Evolutionary conservation across 2,113 vertebrate species (phyloP).

Genomic region (Drymodes brunneopygia): DNA sequence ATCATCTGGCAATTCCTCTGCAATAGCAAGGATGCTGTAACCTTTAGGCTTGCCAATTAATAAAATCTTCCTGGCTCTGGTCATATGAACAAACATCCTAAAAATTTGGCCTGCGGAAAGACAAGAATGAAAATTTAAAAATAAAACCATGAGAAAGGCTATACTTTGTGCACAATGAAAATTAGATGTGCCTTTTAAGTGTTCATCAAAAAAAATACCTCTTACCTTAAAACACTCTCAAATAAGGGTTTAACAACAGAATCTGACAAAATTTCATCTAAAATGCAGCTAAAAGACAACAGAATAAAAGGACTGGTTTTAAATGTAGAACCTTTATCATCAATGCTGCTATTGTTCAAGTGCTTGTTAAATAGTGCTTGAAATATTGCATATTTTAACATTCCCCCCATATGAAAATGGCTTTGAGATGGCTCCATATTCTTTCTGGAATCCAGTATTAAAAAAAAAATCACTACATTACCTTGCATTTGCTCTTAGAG

Average conservation of each 20-base stretch:
- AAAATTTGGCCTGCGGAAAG: slow-evolving; percentile 64
- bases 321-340: slow-evolving; percentile 50
- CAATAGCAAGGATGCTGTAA: slow-evolving; percentile 68
- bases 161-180: background rate
- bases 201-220: background rate
- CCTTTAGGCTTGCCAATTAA: slow-evolving; percentile 73
- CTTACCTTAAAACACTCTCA: background rate
- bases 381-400: slow-evolving; percentile 58
- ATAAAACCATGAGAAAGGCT: background rate
- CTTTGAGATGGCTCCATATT: slow-evolving; percentile 58
- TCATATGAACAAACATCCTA: slow-evolving; percentile 69
- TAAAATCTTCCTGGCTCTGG: slow-evolving; percentile 67
- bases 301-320: slow-evolving; percentile 24
- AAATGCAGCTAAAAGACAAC: slow-evolving; percentile 12
- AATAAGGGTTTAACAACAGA: slow-evolving; percentile 10
- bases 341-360: slow-evolving; percentile 46
- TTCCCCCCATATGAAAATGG: slow-evolving; percentile 47
- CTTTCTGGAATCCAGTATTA: slow-evolving; percentile 36
- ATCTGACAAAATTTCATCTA: slow-evolving; percentile 2
- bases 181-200: background rate
- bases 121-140: background rate
- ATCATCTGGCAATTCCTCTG: slow-evolving; percentile 71
- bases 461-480: slow-evolving; percentile 58
- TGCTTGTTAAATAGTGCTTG: slow-evolving; percentile 50
- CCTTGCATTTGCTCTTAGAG: slow-evolving; percentile 75